Conservation (phyloP, 2,797 vertebrate genomes). For the Xiphophorus birchmanni region DNA sequence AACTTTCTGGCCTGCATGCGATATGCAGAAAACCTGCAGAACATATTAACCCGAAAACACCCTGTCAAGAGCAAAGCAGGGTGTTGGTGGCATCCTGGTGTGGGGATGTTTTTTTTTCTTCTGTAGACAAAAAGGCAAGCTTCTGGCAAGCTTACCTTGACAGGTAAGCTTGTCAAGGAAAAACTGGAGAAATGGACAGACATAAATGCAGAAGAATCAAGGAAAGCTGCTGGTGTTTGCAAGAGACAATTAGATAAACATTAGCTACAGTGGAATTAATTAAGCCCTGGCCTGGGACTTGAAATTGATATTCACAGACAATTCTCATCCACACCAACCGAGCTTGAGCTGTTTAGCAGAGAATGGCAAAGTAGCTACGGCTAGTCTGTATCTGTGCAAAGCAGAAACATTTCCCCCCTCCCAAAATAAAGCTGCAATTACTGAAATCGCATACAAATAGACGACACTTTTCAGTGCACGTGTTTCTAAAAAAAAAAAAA, state of each 20-base stretch:
- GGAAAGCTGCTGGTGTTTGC: background rate
- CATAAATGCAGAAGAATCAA: background rate
- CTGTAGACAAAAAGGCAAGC: no score
- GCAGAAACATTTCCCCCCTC: background rate
- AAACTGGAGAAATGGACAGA: background rate
- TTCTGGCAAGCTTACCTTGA: no score
- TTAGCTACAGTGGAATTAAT: background rate
- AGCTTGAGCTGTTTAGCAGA: background rate
- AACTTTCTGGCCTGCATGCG: background rate
- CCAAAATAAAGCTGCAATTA: background rate
- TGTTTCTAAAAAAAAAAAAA: background rate
- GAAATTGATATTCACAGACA: background rate
- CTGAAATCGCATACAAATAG: background rate
- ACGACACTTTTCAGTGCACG: background rate
- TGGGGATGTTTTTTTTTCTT: background rate
- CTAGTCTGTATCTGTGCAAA: background rate
- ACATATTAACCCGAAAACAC: background rate
- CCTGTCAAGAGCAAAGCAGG: background rate
- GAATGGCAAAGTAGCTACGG: background rate
- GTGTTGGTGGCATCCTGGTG: background rate
- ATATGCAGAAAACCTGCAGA: background rate
- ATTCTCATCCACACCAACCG: background rate
- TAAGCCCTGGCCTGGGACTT: background rate
- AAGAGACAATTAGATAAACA: background rate
- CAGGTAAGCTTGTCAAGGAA: background rate